Evolutionary conservation across 1,140 invertebrate genomes (phyloP).

Genomic region (Aradophagus sp.): DNA sequence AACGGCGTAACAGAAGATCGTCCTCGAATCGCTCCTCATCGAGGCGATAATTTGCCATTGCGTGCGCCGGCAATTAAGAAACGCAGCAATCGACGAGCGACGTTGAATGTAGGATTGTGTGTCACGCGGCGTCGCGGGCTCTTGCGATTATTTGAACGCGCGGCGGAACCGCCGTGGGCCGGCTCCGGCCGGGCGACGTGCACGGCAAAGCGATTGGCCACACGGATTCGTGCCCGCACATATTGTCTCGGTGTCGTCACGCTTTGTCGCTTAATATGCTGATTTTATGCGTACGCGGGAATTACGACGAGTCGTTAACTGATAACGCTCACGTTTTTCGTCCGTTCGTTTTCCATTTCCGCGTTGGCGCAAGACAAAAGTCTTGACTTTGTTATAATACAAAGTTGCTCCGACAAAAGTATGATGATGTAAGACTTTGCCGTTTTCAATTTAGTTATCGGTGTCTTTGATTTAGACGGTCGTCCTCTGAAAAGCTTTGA

Average conservation of each 20-base stretch:
- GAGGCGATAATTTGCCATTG: slow-evolving; percentile 47
- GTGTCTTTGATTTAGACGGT: too few relatives aligned
- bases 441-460: too few relatives aligned
- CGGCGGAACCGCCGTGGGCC: slow-evolving; percentile 34
- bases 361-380: too few relatives aligned
- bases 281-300: slow-evolving; percentile 37
- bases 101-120: slow-evolving; percentile 48
- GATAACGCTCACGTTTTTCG: slow-evolving; percentile 7
- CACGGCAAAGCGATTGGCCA: slow-evolving; percentile 16
- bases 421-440: too few relatives aligned
- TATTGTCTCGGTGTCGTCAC: slow-evolving; percentile 46
- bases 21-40: slow-evolving; percentile 48
- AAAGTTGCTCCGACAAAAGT: too few relatives aligned
- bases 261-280: slow-evolving; percentile 33
- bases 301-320: slow-evolving; percentile 2
- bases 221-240: slow-evolving; percentile 12
- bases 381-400: too few relatives aligned
- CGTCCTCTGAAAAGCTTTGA: too few relatives aligned
- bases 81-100: slow-evolving; percentile 27
- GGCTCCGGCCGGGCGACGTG: slow-evolving; percentile 6
- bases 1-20: slow-evolving; percentile 32
- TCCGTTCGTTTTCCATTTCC: too few relatives aligned
- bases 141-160: slow-evolving; percentile 50
- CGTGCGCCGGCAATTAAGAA: slow-evolving; percentile 45
- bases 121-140: slow-evolving; percentile 18